Conservation (phyloP, 1,140 invertebrate genomes). For the Drosophila pandora region DNA sequence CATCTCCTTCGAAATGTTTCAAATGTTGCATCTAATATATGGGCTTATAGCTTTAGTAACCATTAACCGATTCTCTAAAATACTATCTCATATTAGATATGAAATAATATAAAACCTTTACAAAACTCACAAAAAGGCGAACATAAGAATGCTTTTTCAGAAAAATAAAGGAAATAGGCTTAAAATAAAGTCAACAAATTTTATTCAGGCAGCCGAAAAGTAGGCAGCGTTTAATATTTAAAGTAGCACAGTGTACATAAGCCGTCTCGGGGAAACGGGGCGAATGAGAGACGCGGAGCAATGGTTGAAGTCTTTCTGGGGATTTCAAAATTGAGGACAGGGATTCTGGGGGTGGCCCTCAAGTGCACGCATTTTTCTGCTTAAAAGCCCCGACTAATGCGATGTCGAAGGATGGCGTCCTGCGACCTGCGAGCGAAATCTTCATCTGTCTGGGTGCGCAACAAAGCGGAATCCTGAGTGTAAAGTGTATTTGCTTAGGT, state of each 20-base stretch:
- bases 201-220: constrained; percentile 50
- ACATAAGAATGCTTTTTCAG: neutral
- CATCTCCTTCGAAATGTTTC: too few relatives aligned
- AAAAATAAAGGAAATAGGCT: neutral
- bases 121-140: neutral
- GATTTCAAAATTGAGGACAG: neutral
- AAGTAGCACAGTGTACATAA: constrained; percentile 20
- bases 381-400: constrained; percentile 81
- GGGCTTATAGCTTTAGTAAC: too few relatives aligned
- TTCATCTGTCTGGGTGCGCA: constrained; percentile 67
- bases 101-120: too few relatives aligned
- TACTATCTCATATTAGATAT: too few relatives aligned
- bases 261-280: constrained; percentile 8
- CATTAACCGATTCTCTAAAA: too few relatives aligned
- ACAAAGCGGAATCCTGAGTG: constrained; percentile 67
- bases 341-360: constrained; percentile 26
- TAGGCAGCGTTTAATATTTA: constrained; percentile 60
- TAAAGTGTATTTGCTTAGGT: constrained; percentile 75
- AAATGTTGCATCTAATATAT: too few relatives aligned
- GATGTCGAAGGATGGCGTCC: constrained; percentile 33
- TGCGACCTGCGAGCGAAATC: constrained; percentile 47
- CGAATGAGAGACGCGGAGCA: constrained; percentile 29
- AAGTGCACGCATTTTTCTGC: constrained; percentile 82
- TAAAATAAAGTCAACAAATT: constrained; percentile 9
- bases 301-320: constrained; percentile 12